A percentile compares a stretch with the other conserved stretches of the same genome.
phyloP scores from a whole-genome alignment of 2,113 vertebrate genomes.

The Ovis aries region ARS-UI_Ramb_v3.0 NC_056066.1:60716001-60716500 shows the following conservation, averaged over 20 bases:
- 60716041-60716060: background rate
- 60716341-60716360: background rate
- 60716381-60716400: background rate
- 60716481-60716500: background rate
- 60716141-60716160: background rate
- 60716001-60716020: background rate
- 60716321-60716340: background rate
- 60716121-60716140: background rate
- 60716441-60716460: background rate
- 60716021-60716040: background rate
- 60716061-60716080: background rate
- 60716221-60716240: background rate
- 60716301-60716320: background rate
- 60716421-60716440: background rate
- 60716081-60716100: background rate
- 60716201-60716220: background rate
- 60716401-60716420: background rate
- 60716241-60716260: background rate
- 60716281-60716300: background rate
- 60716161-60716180: background rate
- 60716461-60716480: background rate
- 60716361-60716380: background rate
- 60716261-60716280: background rate
- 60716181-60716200: background rate
- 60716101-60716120: background rate